Conservation (phyloP, 1,140 invertebrate species). For the Drosophila arizonae region DNA sequence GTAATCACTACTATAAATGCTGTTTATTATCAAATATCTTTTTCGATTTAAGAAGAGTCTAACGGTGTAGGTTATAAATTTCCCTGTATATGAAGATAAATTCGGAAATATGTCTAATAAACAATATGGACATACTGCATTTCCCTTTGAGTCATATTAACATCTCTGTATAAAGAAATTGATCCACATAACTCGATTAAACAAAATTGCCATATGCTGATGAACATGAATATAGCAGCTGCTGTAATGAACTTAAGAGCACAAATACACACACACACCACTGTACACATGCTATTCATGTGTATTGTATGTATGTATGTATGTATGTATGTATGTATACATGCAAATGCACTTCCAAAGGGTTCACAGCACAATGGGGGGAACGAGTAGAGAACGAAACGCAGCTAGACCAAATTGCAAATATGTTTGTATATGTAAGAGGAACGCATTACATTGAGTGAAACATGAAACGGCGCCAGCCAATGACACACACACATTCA, state of each 20-base stretch:
- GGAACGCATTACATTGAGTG: constrained; percentile 37
- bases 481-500: constrained; percentile 43
- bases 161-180: constrained; percentile 1
- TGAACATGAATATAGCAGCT: constrained; percentile 14
- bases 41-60: too few species aligned
- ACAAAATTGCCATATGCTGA: neutral
- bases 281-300: neutral
- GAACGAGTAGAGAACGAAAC: constrained; percentile 31
- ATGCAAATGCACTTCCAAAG: constrained; percentile 36
- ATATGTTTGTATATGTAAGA: constrained; percentile 11
- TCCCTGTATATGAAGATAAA: too few species aligned
- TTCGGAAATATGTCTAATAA: neutral
- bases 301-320: neutral
- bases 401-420: constrained; percentile 32
- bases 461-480: constrained; percentile 52
- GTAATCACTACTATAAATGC: too few species aligned
- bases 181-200: constrained; percentile 8
- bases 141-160: too few species aligned
- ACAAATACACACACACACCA: constrained; percentile 11
- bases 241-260: constrained; percentile 2
- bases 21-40: neutral
- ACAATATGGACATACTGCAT: too few species aligned
- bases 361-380: constrained; percentile 31
- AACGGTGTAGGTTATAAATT: too few species aligned
- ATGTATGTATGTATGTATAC: neutral